Conservation (phyloP, 2,797 vertebrate species). For the Podarcis siculus region DNA sequence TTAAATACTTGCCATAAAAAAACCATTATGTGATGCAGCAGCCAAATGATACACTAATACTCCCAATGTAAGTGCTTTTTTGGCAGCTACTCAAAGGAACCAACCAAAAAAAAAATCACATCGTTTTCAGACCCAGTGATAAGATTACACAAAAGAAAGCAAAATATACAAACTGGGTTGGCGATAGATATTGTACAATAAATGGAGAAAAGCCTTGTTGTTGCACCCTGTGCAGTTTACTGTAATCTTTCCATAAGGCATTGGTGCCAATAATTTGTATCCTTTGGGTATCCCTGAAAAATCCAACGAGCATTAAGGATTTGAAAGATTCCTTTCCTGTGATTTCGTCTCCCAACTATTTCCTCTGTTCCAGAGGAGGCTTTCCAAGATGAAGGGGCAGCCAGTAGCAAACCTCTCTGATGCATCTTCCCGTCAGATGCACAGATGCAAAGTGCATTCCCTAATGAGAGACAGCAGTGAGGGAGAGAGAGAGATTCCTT, state of each 20-base stretch:
- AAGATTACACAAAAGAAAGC: constrained; percentile 80
- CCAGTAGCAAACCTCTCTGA: constrained; percentile 67
- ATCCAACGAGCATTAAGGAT: constrained; percentile 65
- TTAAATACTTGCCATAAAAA: constrained; percentile 78
- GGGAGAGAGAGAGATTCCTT: constrained; percentile 48
- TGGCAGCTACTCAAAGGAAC: constrained; percentile 80
- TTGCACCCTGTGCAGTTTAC: constrained; percentile 70
- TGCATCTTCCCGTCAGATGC: constrained; percentile 70
- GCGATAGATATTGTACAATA: constrained; percentile 78
- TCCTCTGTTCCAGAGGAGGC: constrained; percentile 71
- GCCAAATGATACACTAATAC: constrained; percentile 79
- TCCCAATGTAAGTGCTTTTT: constrained; percentile 79
- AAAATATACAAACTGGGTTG: constrained; percentile 78
- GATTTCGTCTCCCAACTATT: constrained; percentile 74
- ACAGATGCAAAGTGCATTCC: constrained; percentile 64
- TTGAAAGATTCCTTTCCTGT: constrained; percentile 76
- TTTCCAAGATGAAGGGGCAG: constrained; percentile 72
- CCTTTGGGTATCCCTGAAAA: constrained; percentile 66
- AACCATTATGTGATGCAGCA: constrained; percentile 81
- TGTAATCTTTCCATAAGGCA: constrained; percentile 68
- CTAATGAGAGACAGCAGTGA: constrained; percentile 53
- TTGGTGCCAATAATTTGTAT: constrained; percentile 68
- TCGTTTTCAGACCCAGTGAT: constrained; percentile 78
- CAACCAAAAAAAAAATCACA: constrained; percentile 70
- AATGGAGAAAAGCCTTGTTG: constrained; percentile 73